Evolutionary conservation across 2,888 invertebrate species (phyloP).

Genomic region (Andrena chrysosceles): DNA sequence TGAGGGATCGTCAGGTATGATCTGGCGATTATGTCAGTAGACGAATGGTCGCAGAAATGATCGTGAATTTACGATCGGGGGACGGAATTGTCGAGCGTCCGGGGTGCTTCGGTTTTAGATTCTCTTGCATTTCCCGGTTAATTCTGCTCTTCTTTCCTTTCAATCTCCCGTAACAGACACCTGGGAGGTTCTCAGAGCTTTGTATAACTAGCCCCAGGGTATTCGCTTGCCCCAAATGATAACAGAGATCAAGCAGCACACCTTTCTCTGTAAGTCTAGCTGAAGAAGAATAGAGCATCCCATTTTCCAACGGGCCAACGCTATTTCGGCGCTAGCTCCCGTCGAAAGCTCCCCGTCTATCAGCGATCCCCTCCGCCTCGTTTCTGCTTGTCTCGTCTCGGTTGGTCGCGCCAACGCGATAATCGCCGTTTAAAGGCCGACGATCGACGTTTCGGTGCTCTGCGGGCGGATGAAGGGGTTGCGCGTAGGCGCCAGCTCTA

Average conservation of each 20-base stretch:
- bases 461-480: constrained; percentile 6
- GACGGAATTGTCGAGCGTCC: background rate
- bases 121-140: background rate
- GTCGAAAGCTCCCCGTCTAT: constrained; percentile 35
- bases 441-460: constrained; percentile 32
- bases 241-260: background rate
- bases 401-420: constrained; percentile 47
- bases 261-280: background rate
- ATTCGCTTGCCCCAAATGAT: background rate
- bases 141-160: too few species aligned
- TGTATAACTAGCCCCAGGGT: background rate
- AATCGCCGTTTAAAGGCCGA: constrained; percentile 42
- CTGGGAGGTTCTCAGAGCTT: too few species aligned
- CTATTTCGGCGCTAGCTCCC: constrained; percentile 59
- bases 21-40: constrained; percentile 31
- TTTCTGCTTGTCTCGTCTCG: constrained; percentile 25
- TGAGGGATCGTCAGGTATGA: background rate
- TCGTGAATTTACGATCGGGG: constrained; percentile 56
- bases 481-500: constrained; percentile 43
- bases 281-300: constrained; percentile 19
- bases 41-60: background rate
- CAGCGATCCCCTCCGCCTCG: background rate
- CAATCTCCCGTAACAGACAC: too few species aligned
- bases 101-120: background rate
- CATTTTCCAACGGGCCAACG: constrained; percentile 60